phyloP scores from a whole-genome alignment of 2,888 invertebrate species.

The Chymomyza fuscimana region DNA sequence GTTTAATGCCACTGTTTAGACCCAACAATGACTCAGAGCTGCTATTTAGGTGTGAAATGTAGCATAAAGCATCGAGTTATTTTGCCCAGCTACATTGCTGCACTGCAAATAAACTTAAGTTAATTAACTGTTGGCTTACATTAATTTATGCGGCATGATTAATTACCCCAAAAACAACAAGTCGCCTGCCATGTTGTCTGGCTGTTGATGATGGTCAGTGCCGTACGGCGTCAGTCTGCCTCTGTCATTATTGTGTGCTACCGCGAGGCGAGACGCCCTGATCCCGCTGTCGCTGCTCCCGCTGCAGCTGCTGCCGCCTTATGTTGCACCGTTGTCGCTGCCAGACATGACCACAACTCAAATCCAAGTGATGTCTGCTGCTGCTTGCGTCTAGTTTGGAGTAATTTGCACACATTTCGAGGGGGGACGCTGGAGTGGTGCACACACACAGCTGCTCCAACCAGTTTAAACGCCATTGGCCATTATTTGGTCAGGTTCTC shows the following conservation, averaged over 20 bases:
- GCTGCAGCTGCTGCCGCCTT: conserved; percentile 21
- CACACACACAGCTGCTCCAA: conserved; percentile 62
- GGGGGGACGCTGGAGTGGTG: conserved; percentile 1
- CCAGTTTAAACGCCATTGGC: conserved; percentile 70
- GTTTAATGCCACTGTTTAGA: no score
- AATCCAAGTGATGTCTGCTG: conserved; percentile 39
- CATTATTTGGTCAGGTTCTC: conserved; percentile 41
- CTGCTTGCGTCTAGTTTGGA: conserved; percentile 53
- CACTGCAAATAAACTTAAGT: conserved; percentile 71
- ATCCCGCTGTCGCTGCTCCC: conserved; percentile 8
- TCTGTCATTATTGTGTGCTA: conserved; percentile 5
- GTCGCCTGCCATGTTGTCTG: conserved; percentile 44
- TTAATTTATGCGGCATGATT: conserved; percentile 77
- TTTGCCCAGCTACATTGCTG: not conserved
- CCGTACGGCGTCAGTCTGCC: not conserved
- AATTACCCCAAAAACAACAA: conserved; percentile 56
- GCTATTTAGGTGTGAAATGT: conserved; percentile 6
- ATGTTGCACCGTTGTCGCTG: conserved; percentile 35
- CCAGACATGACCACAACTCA: not conserved
- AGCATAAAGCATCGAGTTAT: not conserved
- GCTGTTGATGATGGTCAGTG: conserved; percentile 7
- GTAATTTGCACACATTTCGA: conserved; percentile 65
- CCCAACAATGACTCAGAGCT: not conserved
- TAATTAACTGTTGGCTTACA: conserved; percentile 77
- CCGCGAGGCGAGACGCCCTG: not conserved